Conservation (phyloP, 2,888 invertebrate genomes). For the Plebejus melissa region DNA sequence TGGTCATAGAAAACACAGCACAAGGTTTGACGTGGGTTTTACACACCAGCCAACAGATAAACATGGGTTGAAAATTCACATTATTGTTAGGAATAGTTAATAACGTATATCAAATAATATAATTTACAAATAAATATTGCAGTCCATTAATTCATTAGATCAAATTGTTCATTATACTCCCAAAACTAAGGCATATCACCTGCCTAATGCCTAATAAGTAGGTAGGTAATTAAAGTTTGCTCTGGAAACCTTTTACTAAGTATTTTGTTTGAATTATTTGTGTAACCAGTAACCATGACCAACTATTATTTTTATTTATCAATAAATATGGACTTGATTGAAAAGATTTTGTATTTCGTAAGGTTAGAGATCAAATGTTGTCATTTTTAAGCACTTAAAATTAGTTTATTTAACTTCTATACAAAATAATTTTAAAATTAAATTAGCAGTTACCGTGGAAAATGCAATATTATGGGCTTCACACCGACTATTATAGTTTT, state of each 20-base stretch:
- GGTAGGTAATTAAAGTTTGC: too few species aligned
- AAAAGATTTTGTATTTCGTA: not conserved
- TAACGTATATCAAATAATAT: not conserved
- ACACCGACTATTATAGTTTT: not conserved
- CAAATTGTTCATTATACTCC: not conserved
- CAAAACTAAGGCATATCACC: too few species aligned
- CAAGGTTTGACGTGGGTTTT: not conserved
- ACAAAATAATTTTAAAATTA: constrained; percentile 25
- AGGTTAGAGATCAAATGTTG: constrained; percentile 20
- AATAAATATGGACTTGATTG: not conserved
- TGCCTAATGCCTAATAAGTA: too few species aligned
- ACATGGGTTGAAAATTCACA: not conserved
- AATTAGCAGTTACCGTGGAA: constrained; percentile 5
- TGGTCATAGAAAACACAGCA: not conserved
- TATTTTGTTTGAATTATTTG: not conserved
- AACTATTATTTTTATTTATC: not conserved
- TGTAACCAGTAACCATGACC: not conserved
- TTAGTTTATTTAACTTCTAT: constrained; percentile 33
- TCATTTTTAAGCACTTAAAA: constrained; percentile 32
- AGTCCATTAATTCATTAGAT: not conserved
- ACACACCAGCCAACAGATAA: not conserved
- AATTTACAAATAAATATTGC: constrained; percentile 11
- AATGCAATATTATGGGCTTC: not conserved
- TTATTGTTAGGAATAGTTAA: not conserved
- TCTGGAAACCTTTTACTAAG: too few species aligned